Evolutionary conservation across 1,140 invertebrate species (phyloP), one percentile per base, ranked within the genome.

Genomic region (Adoxophyes honmai): DNA sequence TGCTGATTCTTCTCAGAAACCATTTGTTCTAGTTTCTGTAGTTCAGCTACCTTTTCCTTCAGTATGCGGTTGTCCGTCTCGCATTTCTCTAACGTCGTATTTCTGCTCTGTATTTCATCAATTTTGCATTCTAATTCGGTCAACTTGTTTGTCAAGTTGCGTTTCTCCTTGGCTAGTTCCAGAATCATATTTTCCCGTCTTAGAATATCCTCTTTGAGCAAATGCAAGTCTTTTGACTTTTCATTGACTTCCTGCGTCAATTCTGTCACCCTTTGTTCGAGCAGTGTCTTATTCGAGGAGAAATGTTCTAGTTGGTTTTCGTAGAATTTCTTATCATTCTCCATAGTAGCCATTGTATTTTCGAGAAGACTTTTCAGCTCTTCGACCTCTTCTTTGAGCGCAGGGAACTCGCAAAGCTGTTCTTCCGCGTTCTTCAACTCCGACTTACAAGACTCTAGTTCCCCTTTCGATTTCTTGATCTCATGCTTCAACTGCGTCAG

Each of bases 171-270:
- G 6, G 90, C 89, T n/a, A 93, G 75, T 67, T 92, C 90, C 39
- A 90, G 72, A 14, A 92, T 86, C 80, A 93, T 91, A 33, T 91
- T 91, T 75, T 93, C 92, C 59, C 91, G 91, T 18, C 90, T 74
- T 15, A 90, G 73, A 36, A 92, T 90, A 61, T 92, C 92, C 57
- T 90, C 87, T 75, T 90, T 91, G 5, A 92, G 83, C 51, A 91
- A 75, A 55, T 91, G 75, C 7, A 93, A 66, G 63, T 93, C 91
- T 38, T 91, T 90, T 1, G 88, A 88, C 57, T 89, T 91, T 34
- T 92, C 86, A 44, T 86, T 90, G 5, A 92, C 66, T 42, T 90
- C 75, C 60, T 90, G 87, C 34, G 92, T 91, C 8, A 92, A 75
- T 66, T 92, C 89, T 9, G 88, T 72, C 6, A 93, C 60, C 72